Evolutionary conservation across 2,797 vertebrate species (phyloP), one percentile per base, ranked within the genome.

Genomic region (Thaleichthys pacificus): DNA sequence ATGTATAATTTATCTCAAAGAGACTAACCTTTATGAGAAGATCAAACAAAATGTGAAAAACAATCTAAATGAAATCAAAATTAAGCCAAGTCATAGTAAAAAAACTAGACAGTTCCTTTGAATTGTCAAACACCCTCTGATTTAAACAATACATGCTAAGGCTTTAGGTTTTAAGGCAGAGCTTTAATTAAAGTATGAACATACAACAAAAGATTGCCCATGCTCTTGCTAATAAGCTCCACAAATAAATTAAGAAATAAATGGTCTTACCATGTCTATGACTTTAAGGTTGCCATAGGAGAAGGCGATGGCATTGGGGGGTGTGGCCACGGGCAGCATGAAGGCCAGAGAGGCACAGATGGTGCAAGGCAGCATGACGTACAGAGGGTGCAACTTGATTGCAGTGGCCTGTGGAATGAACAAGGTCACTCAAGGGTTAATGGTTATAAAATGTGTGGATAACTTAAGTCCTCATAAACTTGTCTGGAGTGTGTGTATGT

Each of bases 291-390:
- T 92, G 38, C 95, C 95, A 0, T 92, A 94, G 24, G 95, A 94
- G 91, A 96, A 96, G 76, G 89, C 94, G 0, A 96, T 94, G 82
- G 95, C 94, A 0, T 96, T 96, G 70, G 95, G 89, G 0, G 95
- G 93, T 61, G 94, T 95, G 73, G 95, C 95, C 69, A 96, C 95
- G 0, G 95, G 95, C 3, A 96, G 90, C 95, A 96, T 95, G 89
- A 96, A 96, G 0, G 95, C 95, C 84, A 96, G 14, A 0, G 95
- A 96, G 14, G 94, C 74, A 0, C 93, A 65, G 60, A 96, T 79
- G 0, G 95, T 95, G 68, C 93, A 95, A 57, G 95, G 94, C 56
- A 87, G 74, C 86, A 87, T 87, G 66, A 95, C 74, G 0, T 95
- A 96, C 61, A 96, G 91, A 0, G 95, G 95, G 63, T 96, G 87